phyloP scores from a whole-genome alignment of 2,113 vertebrate genomes.

The Podarcis muralis region DNA sequence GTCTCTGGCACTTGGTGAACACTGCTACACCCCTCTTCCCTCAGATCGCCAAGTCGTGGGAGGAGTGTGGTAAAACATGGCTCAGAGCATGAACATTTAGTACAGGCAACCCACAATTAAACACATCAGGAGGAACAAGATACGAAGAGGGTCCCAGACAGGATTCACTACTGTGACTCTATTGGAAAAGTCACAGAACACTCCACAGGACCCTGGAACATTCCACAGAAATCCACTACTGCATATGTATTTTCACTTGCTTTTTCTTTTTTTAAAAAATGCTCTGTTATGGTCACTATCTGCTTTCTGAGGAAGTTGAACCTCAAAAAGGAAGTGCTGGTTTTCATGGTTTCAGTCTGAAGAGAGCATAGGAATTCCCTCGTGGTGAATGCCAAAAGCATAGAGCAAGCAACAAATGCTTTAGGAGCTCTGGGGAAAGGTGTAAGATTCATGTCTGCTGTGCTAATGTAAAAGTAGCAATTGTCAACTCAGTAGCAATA shows the following conservation, averaged over 20 bases:
- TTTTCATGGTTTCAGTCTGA: constrained; percentile 1
- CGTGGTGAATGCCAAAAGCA: neutral
- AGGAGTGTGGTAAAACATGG: neutral
- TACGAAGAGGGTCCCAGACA: neutral
- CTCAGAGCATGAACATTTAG: neutral
- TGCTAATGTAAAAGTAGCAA: neutral
- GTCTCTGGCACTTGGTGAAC: too few relatives aligned
- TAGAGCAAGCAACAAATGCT: neutral
- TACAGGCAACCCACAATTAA: neutral
- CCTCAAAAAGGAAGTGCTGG: neutral
- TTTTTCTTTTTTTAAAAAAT: neutral
- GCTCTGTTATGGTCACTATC: neutral
- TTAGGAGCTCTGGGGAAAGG: neutral
- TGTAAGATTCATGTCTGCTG: neutral
- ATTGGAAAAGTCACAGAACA: neutral
- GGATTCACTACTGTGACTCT: neutral
- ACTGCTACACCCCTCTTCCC: neutral
- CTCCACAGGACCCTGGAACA: too few relatives aligned
- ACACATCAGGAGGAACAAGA: neutral
- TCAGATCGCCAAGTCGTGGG: neutral
- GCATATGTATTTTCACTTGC: neutral
- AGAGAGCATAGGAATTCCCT: neutral
- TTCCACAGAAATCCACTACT: neutral
- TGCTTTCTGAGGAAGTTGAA: neutral
- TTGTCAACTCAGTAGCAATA: neutral